These are phyloP conservation scores for Oreocharis arfaki DNA, from an alignment of 2,113 vertebrate genomes.

Conservation along the genomic window DNA sequence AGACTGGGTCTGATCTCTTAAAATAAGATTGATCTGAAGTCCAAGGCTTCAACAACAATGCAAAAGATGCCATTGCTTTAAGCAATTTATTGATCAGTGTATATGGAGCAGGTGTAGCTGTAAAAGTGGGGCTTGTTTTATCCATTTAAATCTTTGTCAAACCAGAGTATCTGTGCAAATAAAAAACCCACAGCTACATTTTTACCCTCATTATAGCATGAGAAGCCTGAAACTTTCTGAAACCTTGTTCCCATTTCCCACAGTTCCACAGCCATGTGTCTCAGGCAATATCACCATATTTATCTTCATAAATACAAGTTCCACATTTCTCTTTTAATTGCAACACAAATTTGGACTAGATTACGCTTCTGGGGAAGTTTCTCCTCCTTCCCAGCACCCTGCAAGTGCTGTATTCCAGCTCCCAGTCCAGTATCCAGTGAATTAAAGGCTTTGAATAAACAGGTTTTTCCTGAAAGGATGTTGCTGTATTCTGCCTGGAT, in stretches of 20 bases:
- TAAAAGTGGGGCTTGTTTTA: neutral
- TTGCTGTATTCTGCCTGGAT: constrained; percentile 30
- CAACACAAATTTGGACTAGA: neutral
- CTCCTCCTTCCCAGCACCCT: neutral
- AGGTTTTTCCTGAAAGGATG: constrained; percentile 70
- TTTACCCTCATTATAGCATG: neutral
- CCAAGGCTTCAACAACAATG: neutral
- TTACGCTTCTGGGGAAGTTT: neutral
- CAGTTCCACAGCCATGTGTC: neutral
- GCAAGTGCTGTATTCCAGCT: constrained; percentile 17
- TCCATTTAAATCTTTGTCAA: neutral
- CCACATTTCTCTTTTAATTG: neutral
- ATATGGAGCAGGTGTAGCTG: neutral
- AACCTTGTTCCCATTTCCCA: neutral
- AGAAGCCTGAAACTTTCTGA: neutral
- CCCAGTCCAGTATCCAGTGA: constrained; percentile 3
- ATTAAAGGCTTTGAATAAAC: constrained; percentile 58
- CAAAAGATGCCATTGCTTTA: neutral
- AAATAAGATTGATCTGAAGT: neutral
- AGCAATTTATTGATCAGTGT: neutral
- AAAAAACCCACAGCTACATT: neutral
- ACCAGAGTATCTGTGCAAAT: neutral
- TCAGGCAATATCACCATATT: neutral
- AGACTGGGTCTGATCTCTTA: neutral
- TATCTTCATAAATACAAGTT: neutral